phyloP scores from a whole-genome alignment of 2,888 invertebrate species.

The Alcis repandata region DNA sequence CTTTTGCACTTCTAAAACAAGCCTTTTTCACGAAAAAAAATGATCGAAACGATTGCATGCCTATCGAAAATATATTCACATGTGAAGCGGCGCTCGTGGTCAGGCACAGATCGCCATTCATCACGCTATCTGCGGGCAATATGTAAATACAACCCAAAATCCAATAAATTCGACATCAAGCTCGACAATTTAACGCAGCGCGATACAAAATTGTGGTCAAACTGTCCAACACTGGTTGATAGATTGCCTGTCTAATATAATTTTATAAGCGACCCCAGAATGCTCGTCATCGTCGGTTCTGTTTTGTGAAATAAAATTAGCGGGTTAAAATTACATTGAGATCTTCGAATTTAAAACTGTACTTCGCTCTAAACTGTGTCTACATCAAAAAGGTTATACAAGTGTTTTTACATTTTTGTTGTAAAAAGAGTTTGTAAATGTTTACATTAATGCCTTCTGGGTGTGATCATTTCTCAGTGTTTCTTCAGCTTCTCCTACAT shows the following conservation, averaged over 20 bases:
- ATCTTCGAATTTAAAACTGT: background rate
- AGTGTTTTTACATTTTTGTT: too few relatives aligned
- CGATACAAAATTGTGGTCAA: constrained; percentile 47
- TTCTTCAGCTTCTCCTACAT: too few relatives aligned
- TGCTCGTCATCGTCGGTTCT: constrained; percentile 23
- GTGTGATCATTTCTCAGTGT: too few relatives aligned
- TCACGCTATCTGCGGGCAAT: constrained; percentile 24
- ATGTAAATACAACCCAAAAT: constrained; percentile 34
- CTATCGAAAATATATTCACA: background rate
- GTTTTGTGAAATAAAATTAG: background rate
- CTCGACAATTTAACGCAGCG: constrained; percentile 38
- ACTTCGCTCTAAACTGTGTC: too few relatives aligned
- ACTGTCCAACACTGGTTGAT: constrained; percentile 48
- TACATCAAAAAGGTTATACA: too few relatives aligned
- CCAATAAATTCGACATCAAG: constrained; percentile 38
- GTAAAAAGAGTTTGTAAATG: too few relatives aligned
- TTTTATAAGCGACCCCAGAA: constrained; percentile 37
- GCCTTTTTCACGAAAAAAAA: too few relatives aligned
- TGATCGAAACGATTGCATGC: background rate
- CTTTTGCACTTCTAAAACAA: too few relatives aligned
- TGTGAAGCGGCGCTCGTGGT: constrained; percentile 1
- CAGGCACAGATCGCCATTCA: constrained; percentile 20
- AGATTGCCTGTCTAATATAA: constrained; percentile 49
- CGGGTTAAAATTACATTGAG: background rate
- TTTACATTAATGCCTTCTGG: too few relatives aligned